Evolutionary conservation across 2,888 invertebrate species (phyloP).

Genomic region (Nycteola revayana): DNA sequence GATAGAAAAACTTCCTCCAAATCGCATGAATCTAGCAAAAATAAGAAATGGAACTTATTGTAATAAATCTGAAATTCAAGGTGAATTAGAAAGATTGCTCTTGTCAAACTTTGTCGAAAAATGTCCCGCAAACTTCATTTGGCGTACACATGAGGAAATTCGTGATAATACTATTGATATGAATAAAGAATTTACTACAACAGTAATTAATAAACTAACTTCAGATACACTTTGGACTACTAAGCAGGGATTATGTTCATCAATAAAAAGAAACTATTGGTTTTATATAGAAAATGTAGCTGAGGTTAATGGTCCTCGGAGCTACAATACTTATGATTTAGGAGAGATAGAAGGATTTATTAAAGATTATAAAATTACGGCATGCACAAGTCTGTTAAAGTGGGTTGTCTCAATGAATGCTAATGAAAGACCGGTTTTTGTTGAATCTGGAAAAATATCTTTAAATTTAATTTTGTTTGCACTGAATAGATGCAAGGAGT

Average conservation of each 20-base stretch:
- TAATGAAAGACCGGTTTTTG: constrained; percentile 66
- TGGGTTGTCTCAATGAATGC: constrained; percentile 71
- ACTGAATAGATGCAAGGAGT: constrained; percentile 86
- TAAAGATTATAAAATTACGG: constrained; percentile 89
- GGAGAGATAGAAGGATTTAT: constrained; percentile 83
- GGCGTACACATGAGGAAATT: constrained; percentile 52
- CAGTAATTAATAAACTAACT: constrained; percentile 61
- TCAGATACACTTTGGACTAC: constrained; percentile 65
- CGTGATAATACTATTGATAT: constrained; percentile 44
- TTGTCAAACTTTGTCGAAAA: constrained; percentile 67
- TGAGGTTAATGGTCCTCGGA: constrained; percentile 87
- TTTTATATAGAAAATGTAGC: constrained; percentile 82
- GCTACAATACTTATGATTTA: constrained; percentile 83
- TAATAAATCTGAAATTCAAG: constrained; percentile 44
- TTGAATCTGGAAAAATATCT: constrained; percentile 77
- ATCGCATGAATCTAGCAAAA: constrained; percentile 61
- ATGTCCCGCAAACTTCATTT: constrained; percentile 60
- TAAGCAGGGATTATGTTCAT: constrained; percentile 75
- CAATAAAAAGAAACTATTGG: constrained; percentile 84
- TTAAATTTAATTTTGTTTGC: constrained; percentile 85
- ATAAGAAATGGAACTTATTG: constrained; percentile 48
- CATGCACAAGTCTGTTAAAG: constrained; percentile 88
- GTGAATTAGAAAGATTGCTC: constrained; percentile 62
- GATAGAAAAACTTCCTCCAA: constrained; percentile 85
- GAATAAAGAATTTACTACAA: constrained; percentile 43